phyloP scores from a whole-genome alignment of 2,888 invertebrate genomes.

The Alloscopus bannaensis region DNA sequence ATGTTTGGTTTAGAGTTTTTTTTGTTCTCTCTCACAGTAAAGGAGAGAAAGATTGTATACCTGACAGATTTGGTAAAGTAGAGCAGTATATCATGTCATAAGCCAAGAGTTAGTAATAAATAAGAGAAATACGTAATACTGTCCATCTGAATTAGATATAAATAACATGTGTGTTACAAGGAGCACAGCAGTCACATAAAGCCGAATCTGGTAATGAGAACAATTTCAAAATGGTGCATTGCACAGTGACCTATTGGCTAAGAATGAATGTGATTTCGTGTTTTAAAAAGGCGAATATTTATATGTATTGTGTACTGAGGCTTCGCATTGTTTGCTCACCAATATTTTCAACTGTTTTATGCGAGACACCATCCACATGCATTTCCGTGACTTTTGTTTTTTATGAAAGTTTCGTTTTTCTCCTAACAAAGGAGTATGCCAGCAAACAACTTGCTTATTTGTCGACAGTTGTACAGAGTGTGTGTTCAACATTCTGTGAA shows the following conservation, averaged over 20 bases:
- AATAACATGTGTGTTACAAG: not conserved
- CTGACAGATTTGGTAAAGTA: conserved; percentile 39
- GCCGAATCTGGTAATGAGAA: not conserved
- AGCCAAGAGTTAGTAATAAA: not conserved
- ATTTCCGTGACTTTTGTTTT: conserved; percentile 50
- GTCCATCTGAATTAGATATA: conserved; percentile 5
- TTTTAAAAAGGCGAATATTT: not conserved
- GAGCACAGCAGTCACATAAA: not conserved
- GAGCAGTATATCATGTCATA: conserved; percentile 38
- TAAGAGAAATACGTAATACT: not conserved
- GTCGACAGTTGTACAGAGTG: not conserved
- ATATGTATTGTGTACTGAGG: no score
- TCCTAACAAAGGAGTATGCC: not conserved
- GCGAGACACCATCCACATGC: conserved; percentile 5
- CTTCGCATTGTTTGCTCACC: not conserved
- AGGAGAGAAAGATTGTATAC: conserved; percentile 5
- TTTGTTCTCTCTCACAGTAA: conserved; percentile 6
- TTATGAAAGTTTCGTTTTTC: conserved; percentile 29
- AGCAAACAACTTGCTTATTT: not conserved
- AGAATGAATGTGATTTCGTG: not conserved
- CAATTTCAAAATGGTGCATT: not conserved
- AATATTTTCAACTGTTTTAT: not conserved
- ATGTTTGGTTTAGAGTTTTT: not conserved
- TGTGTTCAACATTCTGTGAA: conserved; percentile 19
- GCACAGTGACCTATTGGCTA: conserved; percentile 8